These are phyloP conservation scores for Pseudachorutes palmiensis DNA, from an alignment of 1,140 invertebrate species.

Conservation along the genomic window DNA sequence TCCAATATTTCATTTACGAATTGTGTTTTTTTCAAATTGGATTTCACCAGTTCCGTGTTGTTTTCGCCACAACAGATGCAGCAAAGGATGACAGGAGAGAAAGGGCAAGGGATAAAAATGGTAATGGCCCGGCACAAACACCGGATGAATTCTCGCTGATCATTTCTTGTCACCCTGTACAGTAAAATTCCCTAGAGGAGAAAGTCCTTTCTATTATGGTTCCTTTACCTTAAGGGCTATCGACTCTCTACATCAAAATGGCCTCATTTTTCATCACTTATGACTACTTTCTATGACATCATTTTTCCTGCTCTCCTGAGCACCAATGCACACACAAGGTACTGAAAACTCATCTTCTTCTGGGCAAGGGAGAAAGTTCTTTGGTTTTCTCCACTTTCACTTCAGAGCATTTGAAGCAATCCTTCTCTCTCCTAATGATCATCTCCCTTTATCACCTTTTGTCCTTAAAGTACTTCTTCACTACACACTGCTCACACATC, in stretches of 20 bases:
- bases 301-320: slow-evolving; percentile 8
- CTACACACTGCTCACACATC: neutral
- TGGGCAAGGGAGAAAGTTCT: slow-evolving; percentile 12
- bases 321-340: neutral
- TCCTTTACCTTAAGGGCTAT: neutral
- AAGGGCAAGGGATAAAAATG: neutral
- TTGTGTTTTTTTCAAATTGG: too few species aligned
- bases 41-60: too few species aligned
- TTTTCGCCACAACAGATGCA: too few species aligned
- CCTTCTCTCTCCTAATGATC: neutral
- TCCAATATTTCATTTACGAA: too few species aligned
- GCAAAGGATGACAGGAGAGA: neutral
- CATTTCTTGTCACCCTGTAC: neutral
- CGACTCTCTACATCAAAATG: neutral
- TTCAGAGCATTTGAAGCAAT: neutral
- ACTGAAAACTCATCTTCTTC: neutral
- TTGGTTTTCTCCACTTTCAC: too few species aligned
- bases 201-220: too few species aligned
- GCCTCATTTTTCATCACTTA: slow-evolving; percentile 16
- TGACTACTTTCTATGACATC: slow-evolving; percentile 7
- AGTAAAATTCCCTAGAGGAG: too few species aligned
- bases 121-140: slow-evolving; percentile 7
- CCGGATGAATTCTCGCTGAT: neutral
- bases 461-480: neutral
- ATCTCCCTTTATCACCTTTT: slow-evolving; percentile 1